Base-by-base conservation (phyloP, 2,113 vertebrate genomes). In the Colossoma macropomum region DNA sequence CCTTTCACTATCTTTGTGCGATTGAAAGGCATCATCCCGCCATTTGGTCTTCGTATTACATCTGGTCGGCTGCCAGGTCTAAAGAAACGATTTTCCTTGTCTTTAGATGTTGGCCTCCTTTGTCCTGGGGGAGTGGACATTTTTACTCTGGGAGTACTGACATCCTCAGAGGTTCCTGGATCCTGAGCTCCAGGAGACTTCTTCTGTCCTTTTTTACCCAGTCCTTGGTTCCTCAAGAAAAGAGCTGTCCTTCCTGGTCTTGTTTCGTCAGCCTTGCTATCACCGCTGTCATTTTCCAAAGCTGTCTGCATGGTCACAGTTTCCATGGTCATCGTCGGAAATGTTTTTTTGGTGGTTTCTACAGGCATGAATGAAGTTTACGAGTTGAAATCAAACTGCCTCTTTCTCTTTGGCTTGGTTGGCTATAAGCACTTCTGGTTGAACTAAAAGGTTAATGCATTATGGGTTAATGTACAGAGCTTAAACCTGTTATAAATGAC, bases 281-380 rank as follows among this genome's bases (percentile, higher is more conserved):
- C 56, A 54, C 56, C 71, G 3, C 60, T 69, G 76, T 45, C 54
- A 15, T 79, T 71, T 60, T 50, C 41, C 75, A n/a, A 15, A 19
- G 75, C 75, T 72, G 84, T 60, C 62, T 30, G 85, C 52, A 21
- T 15, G 69, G 80, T 82, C 68, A 79, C 75, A 74, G 79, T 78
- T 74, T 82, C 86, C 28, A n/a, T 76, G n/a, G 86, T 48, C 62
- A 68, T 82, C 79, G 4, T 79, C 17, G 80, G 84, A 27, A 68
- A 77, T 19, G 65, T 75, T 16, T 78, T 63, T 65, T 71, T 69
- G 52, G 66, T 8, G 17, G 71, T 75, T 25, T 89, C 94, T 94
- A 88, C 79, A 89, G 87, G 86, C 84, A 81, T 74, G 75, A 86
- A 83, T 70, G 82, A 30, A 86, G 71, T 76, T 59, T 89, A 75